Evolutionary conservation across 2,888 invertebrate species (phyloP), one percentile per base, ranked within the genome.

Genomic region (Holacanthella duospinosa): DNA sequence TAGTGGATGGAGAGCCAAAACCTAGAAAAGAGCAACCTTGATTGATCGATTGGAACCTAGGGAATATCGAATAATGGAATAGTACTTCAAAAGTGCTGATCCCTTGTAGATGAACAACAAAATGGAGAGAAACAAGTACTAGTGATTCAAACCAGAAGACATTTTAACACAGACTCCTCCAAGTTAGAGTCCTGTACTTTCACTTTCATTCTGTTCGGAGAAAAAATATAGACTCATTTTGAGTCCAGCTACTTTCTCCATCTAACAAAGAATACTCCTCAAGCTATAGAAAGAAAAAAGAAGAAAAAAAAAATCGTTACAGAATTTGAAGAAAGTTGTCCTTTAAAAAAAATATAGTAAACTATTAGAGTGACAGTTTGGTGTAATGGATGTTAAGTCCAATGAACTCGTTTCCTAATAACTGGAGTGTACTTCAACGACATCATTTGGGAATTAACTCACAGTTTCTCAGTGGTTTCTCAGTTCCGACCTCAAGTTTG

Each of bases 1-100:
- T n/a, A n/a, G n/a, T n/a, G n/a, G n/a, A n/a, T 36, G 36, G 16
- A 36, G 9, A 36, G 36, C 16, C 16, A 36, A n/a, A 36, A 36
- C 36, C 36, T 16, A 36, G 60, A 66, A 36, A n/a, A n/a, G 36
- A 36, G 36, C 6, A 36, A 16, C 36, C 36, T 66, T 69, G 68
- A 71, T 66, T 71, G 70, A 71, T 71, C 68, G 70, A 71, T 71
- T 69, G 70, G 68, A 62, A 69, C 65, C 70, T 43, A 53, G 70
- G 68, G 70, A 71, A 68, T 70, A 61, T 63, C 64, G 66, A 66
- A 66, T 71, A 70, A 70, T 70, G 67, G 70, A 67, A 66, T 66
- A 60, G 65, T 64, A 64, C 59, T 64, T 64, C 64, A 67, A 64
- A n/a, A 53, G 24, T 53, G 54, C 54, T 53, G 54, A n/a, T 53